A percentile compares a stretch with the other conserved stretches of the same genome.
Evolutionary conservation across 2,797 vertebrate genomes (phyloP).

Genomic region (Tiaroga cobitis): DNA sequence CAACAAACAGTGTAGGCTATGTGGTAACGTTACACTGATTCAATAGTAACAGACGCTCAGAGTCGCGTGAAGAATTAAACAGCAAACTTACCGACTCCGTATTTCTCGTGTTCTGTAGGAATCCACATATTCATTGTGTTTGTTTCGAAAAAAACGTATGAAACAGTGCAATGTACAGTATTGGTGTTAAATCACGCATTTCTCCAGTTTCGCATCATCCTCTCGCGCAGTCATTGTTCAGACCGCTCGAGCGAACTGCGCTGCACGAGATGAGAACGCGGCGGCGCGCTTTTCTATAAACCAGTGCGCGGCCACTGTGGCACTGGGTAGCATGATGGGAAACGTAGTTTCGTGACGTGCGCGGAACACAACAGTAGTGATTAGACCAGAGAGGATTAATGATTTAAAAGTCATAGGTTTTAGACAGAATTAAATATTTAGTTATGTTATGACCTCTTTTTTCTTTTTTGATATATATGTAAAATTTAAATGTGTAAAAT

Average conservation of each 20-base stretch:
- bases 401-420: not conserved
- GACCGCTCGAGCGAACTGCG: constrained; percentile 70
- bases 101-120: constrained; percentile 97
- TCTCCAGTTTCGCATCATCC: constrained; percentile 69
- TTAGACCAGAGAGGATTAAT: not conserved
- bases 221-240: constrained; percentile 87
- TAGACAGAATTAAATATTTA: not conserved
- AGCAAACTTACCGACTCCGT: constrained; percentile 94
- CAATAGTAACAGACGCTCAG: constrained; percentile 32
- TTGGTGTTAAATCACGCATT: constrained; percentile 70
- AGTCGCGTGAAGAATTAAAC: constrained; percentile 40
- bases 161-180: constrained; percentile 64
- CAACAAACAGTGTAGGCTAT: not conserved
- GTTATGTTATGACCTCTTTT: not conserved
- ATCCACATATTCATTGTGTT: constrained; percentile 89
- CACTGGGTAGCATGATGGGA: constrained; percentile 73
- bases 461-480: not conserved
- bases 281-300: constrained; percentile 5
- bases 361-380: not conserved
- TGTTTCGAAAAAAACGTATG: constrained; percentile 61
- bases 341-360: constrained; percentile 67
- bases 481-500: too few relatives aligned
- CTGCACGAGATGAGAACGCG: constrained; percentile 18
- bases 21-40: not conserved
- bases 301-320: constrained; percentile 13